A percentile compares a stretch with the other conserved stretches of the same genome.
Conservation (phyloP, 1,140 invertebrate genomes). For the Bombus confusus region DNA sequence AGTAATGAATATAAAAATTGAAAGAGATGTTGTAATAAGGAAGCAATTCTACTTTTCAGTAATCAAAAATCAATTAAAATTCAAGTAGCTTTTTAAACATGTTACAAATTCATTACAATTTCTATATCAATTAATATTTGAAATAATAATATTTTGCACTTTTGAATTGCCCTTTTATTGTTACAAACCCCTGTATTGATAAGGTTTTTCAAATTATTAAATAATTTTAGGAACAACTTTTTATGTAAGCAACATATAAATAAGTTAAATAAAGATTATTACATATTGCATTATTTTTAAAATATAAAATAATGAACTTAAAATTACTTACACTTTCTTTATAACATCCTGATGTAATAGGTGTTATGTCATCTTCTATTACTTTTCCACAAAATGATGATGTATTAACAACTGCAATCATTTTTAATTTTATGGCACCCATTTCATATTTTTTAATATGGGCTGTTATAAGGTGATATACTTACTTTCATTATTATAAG, state of each 20-base stretch:
- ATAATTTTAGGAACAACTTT: no score
- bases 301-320: not conserved
- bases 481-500: slow-evolving; percentile 65
- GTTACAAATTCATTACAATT: not conserved
- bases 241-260: no score
- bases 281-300: not conserved
- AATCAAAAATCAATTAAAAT: slow-evolving; percentile 13
- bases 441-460: not conserved
- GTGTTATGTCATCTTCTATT: slow-evolving; percentile 50
- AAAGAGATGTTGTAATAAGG: not conserved
- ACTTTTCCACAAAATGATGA: slow-evolving; percentile 71
- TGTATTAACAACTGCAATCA: slow-evolving; percentile 63
- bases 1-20: slow-evolving; percentile 29
- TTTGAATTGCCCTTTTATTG: not conserved
- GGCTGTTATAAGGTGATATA: slow-evolving; percentile 4
- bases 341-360: slow-evolving; percentile 66
- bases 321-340: slow-evolving; percentile 58
- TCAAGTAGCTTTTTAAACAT: not conserved
- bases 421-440: not conserved
- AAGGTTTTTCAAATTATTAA: no score
- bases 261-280: not conserved
- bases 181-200: no score
- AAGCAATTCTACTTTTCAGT: not conserved
- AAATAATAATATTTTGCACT: not conserved
- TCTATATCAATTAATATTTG: not conserved